phyloP scores from a whole-genome alignment of 2,113 vertebrate genomes.

The Gadus macrocephalus region DNA sequence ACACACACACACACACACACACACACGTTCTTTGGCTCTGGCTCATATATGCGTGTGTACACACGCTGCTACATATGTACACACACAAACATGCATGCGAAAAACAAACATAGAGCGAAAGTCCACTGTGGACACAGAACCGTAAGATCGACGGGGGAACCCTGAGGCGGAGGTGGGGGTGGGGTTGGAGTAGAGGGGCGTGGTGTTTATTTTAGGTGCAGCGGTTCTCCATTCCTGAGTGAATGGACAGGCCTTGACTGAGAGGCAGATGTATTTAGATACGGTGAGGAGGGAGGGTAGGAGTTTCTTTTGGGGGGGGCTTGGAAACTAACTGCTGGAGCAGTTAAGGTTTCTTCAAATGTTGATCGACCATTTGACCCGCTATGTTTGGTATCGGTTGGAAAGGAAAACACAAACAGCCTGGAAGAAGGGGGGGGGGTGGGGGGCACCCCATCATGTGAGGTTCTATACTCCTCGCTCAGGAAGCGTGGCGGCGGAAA shows the following conservation, averaged over 20 bases:
- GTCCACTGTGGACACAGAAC: too few relatives aligned
- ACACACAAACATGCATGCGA: too few relatives aligned
- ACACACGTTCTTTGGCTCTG: too few relatives aligned
- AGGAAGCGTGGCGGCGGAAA: neutral
- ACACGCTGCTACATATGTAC: too few relatives aligned
- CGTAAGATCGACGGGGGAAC: neutral
- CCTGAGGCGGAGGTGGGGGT: neutral
- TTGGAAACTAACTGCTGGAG: neutral
- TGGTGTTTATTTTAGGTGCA: conserved; percentile 56
- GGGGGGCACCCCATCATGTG: conserved; percentile 22
- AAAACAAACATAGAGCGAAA: too few relatives aligned
- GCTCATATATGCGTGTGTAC: too few relatives aligned
- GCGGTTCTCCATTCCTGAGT: conserved; percentile 51
- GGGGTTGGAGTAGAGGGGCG: neutral
- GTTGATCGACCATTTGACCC: neutral
- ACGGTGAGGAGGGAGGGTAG: neutral
- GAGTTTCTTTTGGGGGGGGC: too few relatives aligned
- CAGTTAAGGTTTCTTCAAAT: neutral
- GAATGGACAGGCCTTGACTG: conserved; percentile 32
- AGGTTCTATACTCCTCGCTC: neutral
- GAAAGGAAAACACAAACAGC: too few relatives aligned
- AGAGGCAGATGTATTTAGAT: conserved; percentile 44
- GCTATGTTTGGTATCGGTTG: too few relatives aligned
- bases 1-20: too few relatives aligned
- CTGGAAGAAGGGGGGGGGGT: conserved; percentile 11